Evolutionary conservation across 2,797 vertebrate species (phyloP).

Genomic region (Sebastes variabilis): DNA sequence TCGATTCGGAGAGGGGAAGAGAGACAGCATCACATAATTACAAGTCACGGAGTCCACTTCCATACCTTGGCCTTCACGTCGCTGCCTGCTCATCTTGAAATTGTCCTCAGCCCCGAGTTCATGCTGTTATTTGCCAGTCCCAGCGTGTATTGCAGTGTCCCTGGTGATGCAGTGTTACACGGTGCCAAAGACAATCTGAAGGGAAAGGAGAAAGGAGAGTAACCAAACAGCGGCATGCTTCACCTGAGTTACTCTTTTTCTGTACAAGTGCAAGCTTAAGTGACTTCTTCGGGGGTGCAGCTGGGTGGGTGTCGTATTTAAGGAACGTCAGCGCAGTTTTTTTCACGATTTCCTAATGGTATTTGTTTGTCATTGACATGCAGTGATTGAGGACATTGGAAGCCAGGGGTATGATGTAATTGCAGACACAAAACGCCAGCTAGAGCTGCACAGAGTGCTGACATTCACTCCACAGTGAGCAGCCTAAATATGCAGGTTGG

Average conservation of each 20-base stretch:
- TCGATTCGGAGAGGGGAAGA: constrained; percentile 30
- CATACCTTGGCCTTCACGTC: constrained; percentile 36
- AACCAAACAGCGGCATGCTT: constrained; percentile 8
- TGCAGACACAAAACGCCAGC: constrained; percentile 20
- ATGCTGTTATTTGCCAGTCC: constrained; percentile 36
- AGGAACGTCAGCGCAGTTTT: neutral
- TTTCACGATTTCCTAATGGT: neutral
- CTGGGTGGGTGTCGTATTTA: neutral
- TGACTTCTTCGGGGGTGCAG: neutral
- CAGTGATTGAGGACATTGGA: constrained; percentile 10
- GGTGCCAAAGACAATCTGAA: constrained; percentile 27
- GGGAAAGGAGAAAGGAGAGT: constrained; percentile 23
- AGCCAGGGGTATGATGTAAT: constrained; percentile 16
- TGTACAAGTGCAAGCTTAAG: neutral
- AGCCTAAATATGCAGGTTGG: constrained; percentile 20
- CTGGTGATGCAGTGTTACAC: constrained; percentile 10
- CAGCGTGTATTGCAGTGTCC: constrained; percentile 12
- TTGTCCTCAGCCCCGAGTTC: constrained; percentile 23
- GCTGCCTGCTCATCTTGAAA: constrained; percentile 30
- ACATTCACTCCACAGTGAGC: constrained; percentile 42
- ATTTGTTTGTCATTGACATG: neutral
- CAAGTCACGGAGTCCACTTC: constrained; percentile 37
- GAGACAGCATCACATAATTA: constrained; percentile 52
- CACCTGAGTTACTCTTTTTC: constrained; percentile 13
- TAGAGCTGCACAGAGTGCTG: constrained; percentile 17